phyloP scores from a whole-genome alignment of 2,797 vertebrate species.

The Paguma larvata region DNA sequence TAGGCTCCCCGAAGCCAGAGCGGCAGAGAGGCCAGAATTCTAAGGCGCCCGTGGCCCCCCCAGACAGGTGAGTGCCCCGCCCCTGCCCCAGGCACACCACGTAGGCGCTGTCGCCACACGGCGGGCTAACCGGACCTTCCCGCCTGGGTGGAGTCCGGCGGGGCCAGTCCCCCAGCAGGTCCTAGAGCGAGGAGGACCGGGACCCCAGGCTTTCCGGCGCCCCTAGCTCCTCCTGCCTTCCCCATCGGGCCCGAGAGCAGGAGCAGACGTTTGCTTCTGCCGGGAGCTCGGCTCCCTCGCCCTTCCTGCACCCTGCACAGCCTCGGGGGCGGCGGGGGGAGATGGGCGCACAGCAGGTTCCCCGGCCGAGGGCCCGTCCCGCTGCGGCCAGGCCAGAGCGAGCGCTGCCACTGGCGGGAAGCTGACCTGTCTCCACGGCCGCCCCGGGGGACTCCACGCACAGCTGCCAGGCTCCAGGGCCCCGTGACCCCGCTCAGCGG shows the following conservation, averaged over 20 bases:
- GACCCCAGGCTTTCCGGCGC: not conserved
- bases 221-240: not conserved
- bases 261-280: not conserved
- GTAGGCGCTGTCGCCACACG: accelerated
- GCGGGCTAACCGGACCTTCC: accelerated
- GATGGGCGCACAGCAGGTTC: no score
- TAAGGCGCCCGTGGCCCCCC: constrained; percentile 90
- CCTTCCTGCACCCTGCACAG: not conserved
- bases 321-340: not conserved
- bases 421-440: no score
- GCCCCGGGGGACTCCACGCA: not conserved
- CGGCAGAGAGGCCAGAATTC: constrained; percentile 94
- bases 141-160: not conserved
- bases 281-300: not conserved
- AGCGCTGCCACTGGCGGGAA: not conserved
- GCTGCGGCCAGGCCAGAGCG: not conserved
- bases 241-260: not conserved
- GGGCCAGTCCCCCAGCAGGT: not conserved
- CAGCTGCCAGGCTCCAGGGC: not conserved
- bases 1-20: constrained; percentile 94
- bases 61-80: constrained; percentile 92
- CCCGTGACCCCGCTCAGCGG: accelerated
- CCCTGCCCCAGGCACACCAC: accelerated
- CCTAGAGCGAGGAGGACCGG: not conserved
- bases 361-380: accelerated